These are phyloP conservation scores for Macrobrachium rosenbergii DNA, from an alignment of 1,140 invertebrate genomes.

Conservation along the genomic window DNA sequence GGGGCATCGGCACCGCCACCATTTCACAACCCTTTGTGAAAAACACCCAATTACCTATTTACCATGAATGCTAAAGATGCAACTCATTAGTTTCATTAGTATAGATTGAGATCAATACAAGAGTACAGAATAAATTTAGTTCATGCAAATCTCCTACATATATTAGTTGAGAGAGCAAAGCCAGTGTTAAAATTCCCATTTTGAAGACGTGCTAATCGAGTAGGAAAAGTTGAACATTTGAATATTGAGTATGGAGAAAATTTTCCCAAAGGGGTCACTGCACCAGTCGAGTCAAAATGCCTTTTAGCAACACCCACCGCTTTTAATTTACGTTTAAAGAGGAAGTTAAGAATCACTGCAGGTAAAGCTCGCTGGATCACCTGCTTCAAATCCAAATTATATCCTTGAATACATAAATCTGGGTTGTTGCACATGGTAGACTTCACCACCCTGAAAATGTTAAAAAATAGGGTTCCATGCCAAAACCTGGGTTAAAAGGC, in stretches of 20 bases:
- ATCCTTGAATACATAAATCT: conserved; percentile 80
- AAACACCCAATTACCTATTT: conserved; percentile 26
- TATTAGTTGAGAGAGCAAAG: too few species aligned
- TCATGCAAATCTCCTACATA: too few species aligned
- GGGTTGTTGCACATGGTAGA: conserved; percentile 69
- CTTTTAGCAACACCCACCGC: conserved; percentile 77
- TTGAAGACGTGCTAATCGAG: too few species aligned
- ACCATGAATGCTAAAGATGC: too few species aligned
- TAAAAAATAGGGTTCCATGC: background rate
- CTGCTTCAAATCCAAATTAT: conserved; percentile 91
- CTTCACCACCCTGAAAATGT: conserved; percentile 63
- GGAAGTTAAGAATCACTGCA: conserved; percentile 87
- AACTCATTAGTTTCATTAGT: too few species aligned
- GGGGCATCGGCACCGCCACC: conserved; percentile 89
- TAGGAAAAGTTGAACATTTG: too few species aligned
- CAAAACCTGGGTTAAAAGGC: background rate
- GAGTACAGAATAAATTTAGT: too few species aligned
- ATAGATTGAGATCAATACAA: too few species aligned
- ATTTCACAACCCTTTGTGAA: conserved; percentile 78
- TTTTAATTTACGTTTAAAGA: conserved; percentile 85
- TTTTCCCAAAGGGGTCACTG: conserved; percentile 40
- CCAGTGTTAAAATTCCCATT: too few species aligned
- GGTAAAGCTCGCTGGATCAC: conserved; percentile 87
- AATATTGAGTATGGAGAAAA: conserved; percentile 2
- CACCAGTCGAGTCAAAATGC: conserved; percentile 39